Base-by-base conservation (phyloP, 2,888 invertebrate species). In the Peribatodes rhomboidaria region DNA sequence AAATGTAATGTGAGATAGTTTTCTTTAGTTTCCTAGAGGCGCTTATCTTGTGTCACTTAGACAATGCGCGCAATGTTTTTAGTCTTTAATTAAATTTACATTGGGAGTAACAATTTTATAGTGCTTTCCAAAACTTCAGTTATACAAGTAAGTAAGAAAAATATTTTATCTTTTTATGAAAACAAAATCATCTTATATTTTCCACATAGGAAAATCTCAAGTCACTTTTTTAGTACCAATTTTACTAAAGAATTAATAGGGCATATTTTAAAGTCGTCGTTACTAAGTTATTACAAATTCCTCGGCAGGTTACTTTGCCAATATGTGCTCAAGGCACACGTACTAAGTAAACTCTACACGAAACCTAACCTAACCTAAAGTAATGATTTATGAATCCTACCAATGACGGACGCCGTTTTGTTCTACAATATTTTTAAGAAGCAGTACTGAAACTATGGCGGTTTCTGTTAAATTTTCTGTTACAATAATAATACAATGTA, bases 371-470 rank as follows among this genome's bases (percentile, higher is more conserved):
- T 58, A 16, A 67, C 54, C 67, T 67, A 62, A 60, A 59, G 22
- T 58, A 56, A 67, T 67, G 67, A 67, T 67, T 67, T 67, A 67
- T 67, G 58, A 63, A 60, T 63, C 63, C 62, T 63, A 63, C 49
- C 57, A 42, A 61, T 61, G 50, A 27, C 54, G 47, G 42, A n/a
- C 33, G 54, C 53, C 58, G 46, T 56, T 61, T 65, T 56, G 57
- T 39, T 44, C 27, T 31, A 27, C 27, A 6, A 2, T 27, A 2
- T 46, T 31, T 22, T 7, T 14, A 4, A 4, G 10, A n/a, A 33
- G 2, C 49, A 64, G 64, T 59, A 59, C 9, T 4, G 4, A 8
- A 54, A 54, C 57, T 58, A 39, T 1, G 11, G 3, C 1, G 31
- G 8, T 11, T 18, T 11, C 11, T 10, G 1, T 16, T 13, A 16